A percentile compares a stretch with the other conserved stretches of the same genome.
phyloP scores from a whole-genome alignment of 2,888 invertebrate species.

The Synanthedon tipuliformis region DNA sequence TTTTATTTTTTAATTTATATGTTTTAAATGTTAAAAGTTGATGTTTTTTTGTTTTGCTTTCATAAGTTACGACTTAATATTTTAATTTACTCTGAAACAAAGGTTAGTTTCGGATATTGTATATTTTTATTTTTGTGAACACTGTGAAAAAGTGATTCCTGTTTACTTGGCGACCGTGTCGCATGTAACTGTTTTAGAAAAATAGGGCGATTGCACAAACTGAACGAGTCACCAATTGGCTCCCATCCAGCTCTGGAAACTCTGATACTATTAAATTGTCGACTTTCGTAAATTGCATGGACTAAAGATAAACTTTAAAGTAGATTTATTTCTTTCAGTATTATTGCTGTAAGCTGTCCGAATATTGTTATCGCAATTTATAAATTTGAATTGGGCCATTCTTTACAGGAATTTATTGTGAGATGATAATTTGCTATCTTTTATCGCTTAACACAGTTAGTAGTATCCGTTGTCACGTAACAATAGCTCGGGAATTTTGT shows the following conservation, averaged over 20 bases:
- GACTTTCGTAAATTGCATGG: conserved; percentile 29
- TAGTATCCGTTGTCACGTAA: conserved; percentile 35
- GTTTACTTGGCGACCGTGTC: conserved; percentile 27
- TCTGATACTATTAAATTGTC: conserved; percentile 53
- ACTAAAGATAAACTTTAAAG: conserved; percentile 3
- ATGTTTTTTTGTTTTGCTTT: no score
- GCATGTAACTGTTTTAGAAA: conserved; percentile 62
- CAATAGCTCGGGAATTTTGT: conserved; percentile 31
- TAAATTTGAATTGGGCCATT: neutral
- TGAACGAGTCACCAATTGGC: conserved; percentile 57
- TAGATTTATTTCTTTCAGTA: neutral
- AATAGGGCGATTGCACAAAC: conserved; percentile 69
- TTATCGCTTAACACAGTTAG: neutral
- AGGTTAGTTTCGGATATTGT: no score
- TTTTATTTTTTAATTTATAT: no score
- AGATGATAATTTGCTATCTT: neutral
- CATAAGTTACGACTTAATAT: no score
- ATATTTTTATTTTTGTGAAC: no score
- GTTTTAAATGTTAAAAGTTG: no score
- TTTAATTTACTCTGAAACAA: no score
- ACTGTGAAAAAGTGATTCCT: conserved; percentile 7
- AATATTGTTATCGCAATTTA: neutral
- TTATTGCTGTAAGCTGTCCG: neutral
- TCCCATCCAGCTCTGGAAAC: conserved; percentile 45
- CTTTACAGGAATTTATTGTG: neutral